A percentile compares a stretch with the other conserved stretches of the same genome.
These are phyloP conservation scores for Lamproptera curius DNA, from an alignment of 2,888 invertebrate species.

Conservation along the genomic window DNA sequence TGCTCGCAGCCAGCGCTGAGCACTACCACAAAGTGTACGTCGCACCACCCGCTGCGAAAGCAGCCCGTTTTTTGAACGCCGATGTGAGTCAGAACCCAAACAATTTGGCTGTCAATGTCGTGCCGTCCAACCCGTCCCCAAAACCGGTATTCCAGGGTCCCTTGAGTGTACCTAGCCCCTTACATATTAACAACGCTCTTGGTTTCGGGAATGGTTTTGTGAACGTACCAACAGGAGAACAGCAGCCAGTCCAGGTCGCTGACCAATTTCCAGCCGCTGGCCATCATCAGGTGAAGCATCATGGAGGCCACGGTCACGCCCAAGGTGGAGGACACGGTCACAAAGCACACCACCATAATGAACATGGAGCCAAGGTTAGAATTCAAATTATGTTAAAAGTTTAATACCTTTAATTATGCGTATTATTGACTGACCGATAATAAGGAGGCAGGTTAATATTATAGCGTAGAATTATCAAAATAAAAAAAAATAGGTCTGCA, in stretches of 20 bases:
- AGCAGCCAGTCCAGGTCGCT: conserved; percentile 11
- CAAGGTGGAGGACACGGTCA: conserved; percentile 76
- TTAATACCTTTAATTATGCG: too few relatives aligned
- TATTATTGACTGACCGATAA: too few relatives aligned
- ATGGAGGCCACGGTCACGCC: conserved; percentile 50
- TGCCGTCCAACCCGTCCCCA: conserved; percentile 20
- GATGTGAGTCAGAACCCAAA: conserved; percentile 37
- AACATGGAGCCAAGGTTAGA: conserved; percentile 76
- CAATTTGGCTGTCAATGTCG: conserved; percentile 32
- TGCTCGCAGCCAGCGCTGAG: conserved; percentile 66
- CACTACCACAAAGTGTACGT: conserved; percentile 62
- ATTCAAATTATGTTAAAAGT: too few relatives aligned
- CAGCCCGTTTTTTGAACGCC: conserved; percentile 36
- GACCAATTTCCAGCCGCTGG: conserved; percentile 31
- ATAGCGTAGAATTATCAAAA: too few relatives aligned
- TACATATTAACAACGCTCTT: conserved; percentile 19
- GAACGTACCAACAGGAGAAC: conserved; percentile 18
- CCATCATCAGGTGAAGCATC: conserved; percentile 41
- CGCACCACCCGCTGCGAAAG: conserved; percentile 35
- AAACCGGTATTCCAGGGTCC: neutral
- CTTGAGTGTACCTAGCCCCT: conserved; percentile 3
- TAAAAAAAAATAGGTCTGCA: too few relatives aligned
- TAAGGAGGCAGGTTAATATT: too few relatives aligned
- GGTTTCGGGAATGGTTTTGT: conserved; percentile 28
- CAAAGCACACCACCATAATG: conserved; percentile 69